Conservation (phyloP, 2,797 vertebrate genomes). For the Philypnodon macrostomus region DNA sequence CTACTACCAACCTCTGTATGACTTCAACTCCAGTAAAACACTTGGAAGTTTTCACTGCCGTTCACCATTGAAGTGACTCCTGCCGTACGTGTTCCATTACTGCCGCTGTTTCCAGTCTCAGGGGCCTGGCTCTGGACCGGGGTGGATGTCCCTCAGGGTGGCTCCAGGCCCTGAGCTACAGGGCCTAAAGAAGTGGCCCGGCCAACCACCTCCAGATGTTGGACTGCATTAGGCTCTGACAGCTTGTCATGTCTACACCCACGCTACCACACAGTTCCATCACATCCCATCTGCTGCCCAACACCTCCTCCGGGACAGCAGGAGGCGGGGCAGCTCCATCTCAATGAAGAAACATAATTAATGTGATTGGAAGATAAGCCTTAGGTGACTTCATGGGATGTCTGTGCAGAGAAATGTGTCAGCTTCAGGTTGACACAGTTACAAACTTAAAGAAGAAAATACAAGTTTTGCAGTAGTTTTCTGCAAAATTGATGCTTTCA, state of each 20-base stretch:
- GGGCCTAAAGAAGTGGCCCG: slow-evolving; percentile 54
- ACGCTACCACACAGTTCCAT: slow-evolving; percentile 70
- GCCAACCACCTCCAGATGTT: slow-evolving; percentile 79
- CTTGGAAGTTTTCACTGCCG: slow-evolving; percentile 4
- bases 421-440: neutral
- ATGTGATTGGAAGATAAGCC: slow-evolving; percentile 11
- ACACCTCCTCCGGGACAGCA: slow-evolving; percentile 53
- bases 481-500: too few species aligned
- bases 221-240: slow-evolving; percentile 74
- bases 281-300: slow-evolving; percentile 72
- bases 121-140: slow-evolving; percentile 21
- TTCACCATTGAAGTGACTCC: slow-evolving; percentile 13
- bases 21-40: neutral
- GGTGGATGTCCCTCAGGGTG: slow-evolving; percentile 45
- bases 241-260: slow-evolving; percentile 73
- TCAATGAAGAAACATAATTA: slow-evolving; percentile 21
- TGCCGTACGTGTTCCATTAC: slow-evolving; percentile 1
- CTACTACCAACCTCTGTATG: slow-evolving; percentile 2
- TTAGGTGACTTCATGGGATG: neutral
- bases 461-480: too few species aligned
- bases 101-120: slow-evolving; percentile 23
- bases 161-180: slow-evolving; percentile 58
- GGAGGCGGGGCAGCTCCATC: slow-evolving; percentile 8
- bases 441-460: too few species aligned
- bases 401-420: slow-evolving; percentile 2